phyloP scores from a whole-genome alignment of 2,113 vertebrate species.

The Istiophorus platypterus region DNA sequence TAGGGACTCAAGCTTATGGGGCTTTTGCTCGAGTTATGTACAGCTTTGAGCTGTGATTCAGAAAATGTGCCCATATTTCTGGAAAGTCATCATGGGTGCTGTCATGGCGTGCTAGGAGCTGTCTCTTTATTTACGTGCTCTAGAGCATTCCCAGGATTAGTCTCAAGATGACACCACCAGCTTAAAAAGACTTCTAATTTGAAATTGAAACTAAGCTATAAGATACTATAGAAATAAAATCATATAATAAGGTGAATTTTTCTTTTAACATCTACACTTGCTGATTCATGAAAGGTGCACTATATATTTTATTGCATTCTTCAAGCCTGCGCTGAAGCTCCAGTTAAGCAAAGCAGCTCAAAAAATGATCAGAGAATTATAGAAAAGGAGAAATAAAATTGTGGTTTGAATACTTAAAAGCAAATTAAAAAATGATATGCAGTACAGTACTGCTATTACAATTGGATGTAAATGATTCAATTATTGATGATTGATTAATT shows the following conservation, averaged over 20 bases:
- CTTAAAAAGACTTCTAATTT: background rate
- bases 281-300: background rate
- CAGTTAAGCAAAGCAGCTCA: background rate
- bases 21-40: conserved; percentile 8
- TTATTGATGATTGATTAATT: too few relatives aligned
- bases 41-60: conserved; percentile 16
- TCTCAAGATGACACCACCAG: conserved; percentile 13
- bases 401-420: too few relatives aligned
- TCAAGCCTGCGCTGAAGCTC: background rate
- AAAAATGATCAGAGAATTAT: background rate
- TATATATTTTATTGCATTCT: background rate
- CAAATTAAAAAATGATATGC: too few relatives aligned
- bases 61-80: background rate
- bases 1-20: background rate
- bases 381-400: too few relatives aligned
- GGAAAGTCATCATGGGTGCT: background rate
- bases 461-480: too few relatives aligned
- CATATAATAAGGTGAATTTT: background rate
- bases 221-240: background rate
- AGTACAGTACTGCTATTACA: too few relatives aligned
- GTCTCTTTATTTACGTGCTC: background rate
- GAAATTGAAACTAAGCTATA: background rate
- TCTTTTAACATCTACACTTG: background rate
- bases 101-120: background rate
- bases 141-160: background rate